Conservation (phyloP, 2,113 vertebrate genomes). For the Paradisaea rubra region DNA sequence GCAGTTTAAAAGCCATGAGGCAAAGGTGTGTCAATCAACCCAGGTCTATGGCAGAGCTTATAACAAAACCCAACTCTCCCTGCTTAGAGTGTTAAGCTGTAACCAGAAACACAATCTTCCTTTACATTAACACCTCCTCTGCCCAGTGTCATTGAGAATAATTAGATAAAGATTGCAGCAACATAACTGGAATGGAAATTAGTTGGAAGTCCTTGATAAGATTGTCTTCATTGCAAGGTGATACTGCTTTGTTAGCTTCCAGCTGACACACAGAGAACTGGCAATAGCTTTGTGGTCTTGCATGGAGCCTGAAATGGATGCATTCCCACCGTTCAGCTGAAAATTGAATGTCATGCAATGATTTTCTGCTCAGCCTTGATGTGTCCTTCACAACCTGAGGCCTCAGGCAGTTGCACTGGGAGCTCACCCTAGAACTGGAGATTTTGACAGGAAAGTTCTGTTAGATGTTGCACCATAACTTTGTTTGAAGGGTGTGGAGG, state of each 20-base stretch:
- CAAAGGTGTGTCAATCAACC: neutral
- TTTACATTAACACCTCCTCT: neutral
- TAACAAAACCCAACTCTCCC: neutral
- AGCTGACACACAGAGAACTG: neutral
- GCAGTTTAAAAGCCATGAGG: neutral
- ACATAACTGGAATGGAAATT: neutral
- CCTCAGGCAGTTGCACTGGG: neutral
- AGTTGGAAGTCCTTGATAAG: neutral
- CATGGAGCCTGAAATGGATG: neutral
- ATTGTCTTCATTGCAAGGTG: neutral
- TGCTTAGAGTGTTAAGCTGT: neutral
- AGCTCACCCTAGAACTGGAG: neutral
- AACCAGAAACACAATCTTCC: neutral
- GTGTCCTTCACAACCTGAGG: neutral
- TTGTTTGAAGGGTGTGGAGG: conserved; percentile 46
- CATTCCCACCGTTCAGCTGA: neutral
- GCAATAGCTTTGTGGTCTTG: neutral
- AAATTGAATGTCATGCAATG: neutral
- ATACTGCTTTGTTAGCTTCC: neutral
- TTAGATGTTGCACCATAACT: conserved; percentile 13
- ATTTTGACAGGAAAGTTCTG: conserved; percentile 29
- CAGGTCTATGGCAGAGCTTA: neutral
- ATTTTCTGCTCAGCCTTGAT: neutral
- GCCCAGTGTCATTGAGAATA: neutral
- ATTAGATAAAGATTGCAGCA: conserved; percentile 7